These are phyloP conservation scores for Eupithecia tripunctaria DNA, from an alignment of 2,888 invertebrate genomes.

Conservation along the genomic window DNA sequence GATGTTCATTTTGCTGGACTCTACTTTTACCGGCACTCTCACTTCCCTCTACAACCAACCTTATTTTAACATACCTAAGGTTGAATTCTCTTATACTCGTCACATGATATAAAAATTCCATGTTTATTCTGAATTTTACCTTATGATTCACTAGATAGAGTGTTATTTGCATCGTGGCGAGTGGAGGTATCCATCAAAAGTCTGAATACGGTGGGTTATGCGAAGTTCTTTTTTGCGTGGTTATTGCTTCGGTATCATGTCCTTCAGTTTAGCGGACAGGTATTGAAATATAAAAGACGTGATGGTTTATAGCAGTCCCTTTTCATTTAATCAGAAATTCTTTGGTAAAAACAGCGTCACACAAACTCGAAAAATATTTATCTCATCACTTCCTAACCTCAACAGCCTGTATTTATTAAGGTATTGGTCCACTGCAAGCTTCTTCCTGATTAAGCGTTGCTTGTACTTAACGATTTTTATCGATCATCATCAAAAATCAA, in stretches of 20 bases:
- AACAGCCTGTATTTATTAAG: no score
- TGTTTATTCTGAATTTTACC: slow-evolving; percentile 11
- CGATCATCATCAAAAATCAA: neutral
- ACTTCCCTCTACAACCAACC: slow-evolving; percentile 48
- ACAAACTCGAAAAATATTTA: neutral
- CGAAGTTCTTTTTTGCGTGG: slow-evolving; percentile 69
- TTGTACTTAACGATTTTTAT: neutral
- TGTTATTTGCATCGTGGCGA: slow-evolving; percentile 40
- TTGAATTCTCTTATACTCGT: slow-evolving; percentile 12
- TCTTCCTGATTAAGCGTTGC: no score
- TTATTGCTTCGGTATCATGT: slow-evolving; percentile 67
- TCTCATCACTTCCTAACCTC: no score
- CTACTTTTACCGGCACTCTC: slow-evolving; percentile 62
- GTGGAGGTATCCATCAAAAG: slow-evolving; percentile 50
- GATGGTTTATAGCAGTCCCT: neutral
- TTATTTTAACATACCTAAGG: slow-evolving; percentile 38
- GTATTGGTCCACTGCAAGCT: no score
- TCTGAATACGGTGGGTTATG: slow-evolving; percentile 63
- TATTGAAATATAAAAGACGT: slow-evolving; percentile 52
- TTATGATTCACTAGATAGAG: slow-evolving; percentile 20
- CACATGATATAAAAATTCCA: slow-evolving; percentile 39
- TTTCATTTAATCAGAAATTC: neutral
- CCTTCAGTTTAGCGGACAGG: slow-evolving; percentile 64
- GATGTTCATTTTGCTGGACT: slow-evolving; percentile 80
- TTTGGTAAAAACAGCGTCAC: neutral